A percentile compares a stretch with the other conserved stretches of the same genome.
Conservation (phyloP, 1,140 invertebrate species). For the Nixonia krombeini region DNA sequence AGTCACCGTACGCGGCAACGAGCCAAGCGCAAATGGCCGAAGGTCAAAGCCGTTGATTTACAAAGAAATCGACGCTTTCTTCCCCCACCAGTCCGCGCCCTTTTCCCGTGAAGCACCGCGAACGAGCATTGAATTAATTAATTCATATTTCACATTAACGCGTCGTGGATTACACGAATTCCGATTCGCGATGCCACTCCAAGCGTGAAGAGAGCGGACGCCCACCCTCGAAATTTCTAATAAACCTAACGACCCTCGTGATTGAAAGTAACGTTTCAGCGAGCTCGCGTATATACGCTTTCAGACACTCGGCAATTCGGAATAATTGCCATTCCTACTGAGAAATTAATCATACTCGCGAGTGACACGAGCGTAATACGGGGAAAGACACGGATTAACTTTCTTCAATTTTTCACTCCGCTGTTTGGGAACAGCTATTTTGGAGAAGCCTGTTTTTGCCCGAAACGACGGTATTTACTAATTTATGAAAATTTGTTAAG, state of each 20-base stretch:
- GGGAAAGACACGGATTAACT: not conserved
- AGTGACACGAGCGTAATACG: not conserved
- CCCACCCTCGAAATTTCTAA: slow-evolving; percentile 66
- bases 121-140: slow-evolving; percentile 35
- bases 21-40: slow-evolving; percentile 19
- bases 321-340: slow-evolving; percentile 58
- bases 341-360: slow-evolving; percentile 51
- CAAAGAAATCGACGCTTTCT: slow-evolving; percentile 1
- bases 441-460: too few relatives aligned
- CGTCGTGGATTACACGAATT: slow-evolving; percentile 46
- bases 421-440: too few relatives aligned
- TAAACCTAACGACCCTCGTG: slow-evolving; percentile 69
- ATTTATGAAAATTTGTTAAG: too few relatives aligned
- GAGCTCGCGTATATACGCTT: slow-evolving; percentile 53
- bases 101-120: not conserved
- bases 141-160: slow-evolving; percentile 51
- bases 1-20: slow-evolving; percentile 53
- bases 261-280: slow-evolving; percentile 70
- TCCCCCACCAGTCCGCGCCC: not conserved
- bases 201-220: slow-evolving; percentile 55
- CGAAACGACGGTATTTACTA: too few relatives aligned
- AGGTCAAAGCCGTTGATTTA: slow-evolving; percentile 23
- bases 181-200: slow-evolving; percentile 40
- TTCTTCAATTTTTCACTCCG: too few relatives aligned
- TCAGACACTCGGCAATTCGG: slow-evolving; percentile 64